phyloP scores from a whole-genome alignment of 2,888 invertebrate genomes.

The Epinotia ramella region DNA sequence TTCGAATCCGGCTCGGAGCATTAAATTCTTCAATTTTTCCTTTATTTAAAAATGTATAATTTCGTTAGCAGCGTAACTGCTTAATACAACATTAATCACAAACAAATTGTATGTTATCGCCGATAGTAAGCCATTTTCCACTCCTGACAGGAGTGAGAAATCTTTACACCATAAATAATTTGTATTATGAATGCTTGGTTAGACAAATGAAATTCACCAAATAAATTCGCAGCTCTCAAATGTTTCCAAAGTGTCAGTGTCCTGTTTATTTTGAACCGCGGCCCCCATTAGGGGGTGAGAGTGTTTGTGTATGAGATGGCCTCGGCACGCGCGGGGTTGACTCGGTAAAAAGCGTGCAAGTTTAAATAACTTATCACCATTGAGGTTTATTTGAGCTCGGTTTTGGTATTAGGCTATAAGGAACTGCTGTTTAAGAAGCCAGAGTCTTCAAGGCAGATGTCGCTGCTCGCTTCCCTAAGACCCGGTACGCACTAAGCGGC shows the following conservation, averaged over 20 bases:
- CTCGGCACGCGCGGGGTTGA: slow-evolving; percentile 53
- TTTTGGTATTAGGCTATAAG: no score
- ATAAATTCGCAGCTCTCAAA: slow-evolving; percentile 27
- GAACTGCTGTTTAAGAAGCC: no score
- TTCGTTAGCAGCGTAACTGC: no score
- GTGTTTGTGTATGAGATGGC: slow-evolving; percentile 47
- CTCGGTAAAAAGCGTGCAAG: slow-evolving; percentile 26
- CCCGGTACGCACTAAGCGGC: no score
- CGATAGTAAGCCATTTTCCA: no score
- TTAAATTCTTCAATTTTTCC: no score
- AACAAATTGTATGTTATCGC: no score
- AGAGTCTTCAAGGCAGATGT: no score
- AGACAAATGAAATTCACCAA: slow-evolving; percentile 15
- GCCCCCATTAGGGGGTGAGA: slow-evolving; percentile 38
- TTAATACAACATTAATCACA: no score
- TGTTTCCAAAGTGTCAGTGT: slow-evolving; percentile 18
- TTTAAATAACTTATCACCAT: background rate
- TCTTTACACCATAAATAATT: background rate
- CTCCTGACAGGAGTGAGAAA: background rate
- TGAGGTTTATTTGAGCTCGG: background rate
- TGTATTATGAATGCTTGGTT: background rate
- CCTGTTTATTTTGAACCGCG: slow-evolving; percentile 41
- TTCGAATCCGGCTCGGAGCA: no score
- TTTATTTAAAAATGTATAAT: no score
- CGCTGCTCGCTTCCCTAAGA: no score